Percentiles rank a stretch among this genome's conserved stretches.
phyloP scores from a whole-genome alignment of 1,140 invertebrate genomes.

The Littorina saxatilis region DNA sequence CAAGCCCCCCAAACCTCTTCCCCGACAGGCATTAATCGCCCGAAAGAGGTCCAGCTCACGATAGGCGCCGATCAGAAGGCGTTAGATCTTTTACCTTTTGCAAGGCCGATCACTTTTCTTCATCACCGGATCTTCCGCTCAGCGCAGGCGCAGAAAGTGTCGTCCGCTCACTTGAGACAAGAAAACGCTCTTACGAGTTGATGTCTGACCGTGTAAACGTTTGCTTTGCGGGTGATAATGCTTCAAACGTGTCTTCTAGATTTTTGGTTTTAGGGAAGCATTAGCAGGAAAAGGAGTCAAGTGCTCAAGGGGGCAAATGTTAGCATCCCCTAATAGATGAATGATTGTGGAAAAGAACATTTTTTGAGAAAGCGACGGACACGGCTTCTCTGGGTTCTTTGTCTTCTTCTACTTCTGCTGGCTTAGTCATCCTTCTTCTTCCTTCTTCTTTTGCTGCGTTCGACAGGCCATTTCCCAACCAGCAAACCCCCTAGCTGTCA shows the following conservation, averaged over 20 bases:
- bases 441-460: no score
- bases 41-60: background rate
- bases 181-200: background rate
- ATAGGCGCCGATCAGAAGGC: background rate
- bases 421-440: no score
- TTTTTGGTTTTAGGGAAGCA: no score
- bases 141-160: background rate
- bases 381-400: no score
- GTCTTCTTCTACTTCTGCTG: no score
- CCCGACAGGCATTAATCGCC: slow-evolving; percentile 4
- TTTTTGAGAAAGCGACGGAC: no score
- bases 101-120: background rate
- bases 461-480: no score
- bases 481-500: no score
- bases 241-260: background rate
- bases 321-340: no score
- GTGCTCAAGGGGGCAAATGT: no score
- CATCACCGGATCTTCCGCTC: background rate
- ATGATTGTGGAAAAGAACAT: no score
- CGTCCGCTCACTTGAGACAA: background rate
- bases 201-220: slow-evolving; percentile 1
- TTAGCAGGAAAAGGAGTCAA: no score
- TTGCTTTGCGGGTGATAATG: slow-evolving; percentile 8
- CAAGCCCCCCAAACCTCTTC: background rate
- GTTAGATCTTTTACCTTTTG: background rate